phyloP scores from a whole-genome alignment of 2,888 invertebrate species.

The Eledona agricola region DNA sequence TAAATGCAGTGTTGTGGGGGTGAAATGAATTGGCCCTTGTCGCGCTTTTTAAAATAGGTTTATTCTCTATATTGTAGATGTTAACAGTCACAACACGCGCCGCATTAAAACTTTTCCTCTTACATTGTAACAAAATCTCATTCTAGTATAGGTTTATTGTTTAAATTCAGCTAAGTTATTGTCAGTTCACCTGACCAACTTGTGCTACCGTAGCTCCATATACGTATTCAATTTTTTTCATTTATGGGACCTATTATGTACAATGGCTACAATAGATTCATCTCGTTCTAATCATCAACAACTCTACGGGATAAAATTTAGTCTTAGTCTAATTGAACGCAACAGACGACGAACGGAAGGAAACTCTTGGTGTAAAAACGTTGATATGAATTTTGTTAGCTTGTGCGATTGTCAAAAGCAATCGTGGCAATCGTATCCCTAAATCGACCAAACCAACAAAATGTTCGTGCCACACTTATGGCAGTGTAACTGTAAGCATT shows the following conservation, averaged over 20 bases:
- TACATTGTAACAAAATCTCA: constrained; percentile 47
- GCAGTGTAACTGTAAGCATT: constrained; percentile 37
- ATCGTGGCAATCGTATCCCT: neutral
- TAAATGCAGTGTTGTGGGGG: neutral
- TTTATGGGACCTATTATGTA: constrained; percentile 34
- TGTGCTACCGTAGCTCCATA: constrained; percentile 37
- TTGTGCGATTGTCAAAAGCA: constrained; percentile 18
- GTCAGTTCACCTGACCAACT: constrained; percentile 49
- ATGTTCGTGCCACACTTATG: constrained; percentile 28
- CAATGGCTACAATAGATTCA: constrained; percentile 23
- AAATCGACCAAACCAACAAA: constrained; percentile 35
- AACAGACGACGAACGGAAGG: constrained; percentile 3
- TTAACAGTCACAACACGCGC: constrained; percentile 58
- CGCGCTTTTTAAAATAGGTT: constrained; percentile 56
- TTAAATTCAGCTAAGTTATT: constrained; percentile 50
- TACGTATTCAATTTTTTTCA: constrained; percentile 34
- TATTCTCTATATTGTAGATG: constrained; percentile 50
- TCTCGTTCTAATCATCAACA: constrained; percentile 23
- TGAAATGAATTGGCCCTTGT: constrained; percentile 21
- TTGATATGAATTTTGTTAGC: constrained; percentile 37
- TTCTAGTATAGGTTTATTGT: constrained; percentile 34
- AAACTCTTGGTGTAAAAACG: constrained; percentile 23
- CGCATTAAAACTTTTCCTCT: constrained; percentile 49
- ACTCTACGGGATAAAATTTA: constrained; percentile 25
- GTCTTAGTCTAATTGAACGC: constrained; percentile 1